These are phyloP conservation scores for Schizopygopsis malacanthus DNA, from an alignment of 2,797 vertebrate species.

Conservation along the genomic window DNA sequence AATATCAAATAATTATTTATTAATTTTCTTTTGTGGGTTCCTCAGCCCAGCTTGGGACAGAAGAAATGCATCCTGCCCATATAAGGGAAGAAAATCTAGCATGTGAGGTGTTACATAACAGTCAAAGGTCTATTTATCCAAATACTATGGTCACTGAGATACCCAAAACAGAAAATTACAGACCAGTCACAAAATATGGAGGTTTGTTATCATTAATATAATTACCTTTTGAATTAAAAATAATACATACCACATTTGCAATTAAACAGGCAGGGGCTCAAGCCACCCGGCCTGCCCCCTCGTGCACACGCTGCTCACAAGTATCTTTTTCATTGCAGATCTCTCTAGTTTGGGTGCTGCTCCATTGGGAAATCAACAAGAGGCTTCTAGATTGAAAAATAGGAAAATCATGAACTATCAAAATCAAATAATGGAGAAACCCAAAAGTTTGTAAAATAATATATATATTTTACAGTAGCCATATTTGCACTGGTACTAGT, in stretches of 20 bases:
- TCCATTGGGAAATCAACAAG: background rate
- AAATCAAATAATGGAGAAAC: conserved; percentile 57
- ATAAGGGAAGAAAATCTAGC: background rate
- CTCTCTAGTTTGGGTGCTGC: conserved; percentile 33
- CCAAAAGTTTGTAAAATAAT: conserved; percentile 31
- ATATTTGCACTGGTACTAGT: background rate
- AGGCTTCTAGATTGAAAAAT: background rate
- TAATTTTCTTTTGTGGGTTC: background rate
- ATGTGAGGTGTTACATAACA: background rate
- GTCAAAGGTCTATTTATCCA: background rate
- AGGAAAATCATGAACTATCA: conserved; percentile 64
- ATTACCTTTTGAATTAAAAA: background rate
- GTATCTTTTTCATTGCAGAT: conserved; percentile 56
- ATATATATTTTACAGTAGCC: background rate
- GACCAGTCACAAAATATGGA: conserved; percentile 2
- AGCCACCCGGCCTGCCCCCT: background rate
- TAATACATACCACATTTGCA: background rate
- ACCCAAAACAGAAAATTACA: background rate
- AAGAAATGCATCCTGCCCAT: background rate
- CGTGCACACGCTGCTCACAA: background rate
- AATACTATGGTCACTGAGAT: background rate
- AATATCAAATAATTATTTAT: background rate
- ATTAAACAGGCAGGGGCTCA: background rate
- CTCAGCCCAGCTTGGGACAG: background rate
- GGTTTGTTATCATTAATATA: conserved; percentile 34